A percentile compares a stretch with the other conserved stretches of the same genome.
Evolutionary conservation across 2,888 invertebrate species (phyloP).

Genomic region (Drosophila demipolita): DNA sequence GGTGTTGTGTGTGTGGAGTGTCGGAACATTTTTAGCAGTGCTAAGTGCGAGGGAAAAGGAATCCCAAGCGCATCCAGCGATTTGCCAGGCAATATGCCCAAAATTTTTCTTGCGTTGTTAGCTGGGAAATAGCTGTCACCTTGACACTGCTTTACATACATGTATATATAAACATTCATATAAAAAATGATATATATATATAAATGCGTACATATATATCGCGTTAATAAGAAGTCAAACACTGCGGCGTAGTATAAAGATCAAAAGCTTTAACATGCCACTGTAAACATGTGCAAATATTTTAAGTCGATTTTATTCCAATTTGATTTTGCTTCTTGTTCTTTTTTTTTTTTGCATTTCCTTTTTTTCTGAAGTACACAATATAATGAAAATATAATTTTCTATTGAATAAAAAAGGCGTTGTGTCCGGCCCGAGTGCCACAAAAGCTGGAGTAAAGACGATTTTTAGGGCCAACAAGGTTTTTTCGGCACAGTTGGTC

Average conservation of each 20-base stretch:
- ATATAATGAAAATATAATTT: conserved; percentile 56
- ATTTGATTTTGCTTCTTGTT: conserved; percentile 30
- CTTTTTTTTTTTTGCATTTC: conserved; percentile 37
- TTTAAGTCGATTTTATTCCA: conserved; percentile 76
- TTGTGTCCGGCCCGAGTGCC: conserved; percentile 42
- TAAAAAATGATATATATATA: neutral
- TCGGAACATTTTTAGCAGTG: conserved; percentile 33
- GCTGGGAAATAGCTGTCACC: conserved; percentile 61
- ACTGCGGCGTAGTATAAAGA: conserved; percentile 62
- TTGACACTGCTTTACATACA: conserved; percentile 43
- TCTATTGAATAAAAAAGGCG: conserved; percentile 53
- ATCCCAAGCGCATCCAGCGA: conserved; percentile 44
- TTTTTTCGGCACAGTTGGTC: conserved; percentile 59
- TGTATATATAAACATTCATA: neutral
- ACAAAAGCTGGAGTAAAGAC: neutral
- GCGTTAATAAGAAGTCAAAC: conserved; percentile 59
- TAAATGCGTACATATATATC: neutral
- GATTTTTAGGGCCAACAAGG: conserved; percentile 6
- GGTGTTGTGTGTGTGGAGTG: conserved; percentile 5
- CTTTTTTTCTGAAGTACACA: conserved; percentile 30
- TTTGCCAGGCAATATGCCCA: conserved; percentile 52
- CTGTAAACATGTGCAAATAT: conserved; percentile 76
- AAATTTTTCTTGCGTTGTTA: conserved; percentile 5
- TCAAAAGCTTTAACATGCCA: conserved; percentile 71
- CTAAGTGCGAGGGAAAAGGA: conserved; percentile 41